Base-by-base conservation (phyloP, 2,888 invertebrate genomes). In the Ochlodes sylvanus region DNA sequence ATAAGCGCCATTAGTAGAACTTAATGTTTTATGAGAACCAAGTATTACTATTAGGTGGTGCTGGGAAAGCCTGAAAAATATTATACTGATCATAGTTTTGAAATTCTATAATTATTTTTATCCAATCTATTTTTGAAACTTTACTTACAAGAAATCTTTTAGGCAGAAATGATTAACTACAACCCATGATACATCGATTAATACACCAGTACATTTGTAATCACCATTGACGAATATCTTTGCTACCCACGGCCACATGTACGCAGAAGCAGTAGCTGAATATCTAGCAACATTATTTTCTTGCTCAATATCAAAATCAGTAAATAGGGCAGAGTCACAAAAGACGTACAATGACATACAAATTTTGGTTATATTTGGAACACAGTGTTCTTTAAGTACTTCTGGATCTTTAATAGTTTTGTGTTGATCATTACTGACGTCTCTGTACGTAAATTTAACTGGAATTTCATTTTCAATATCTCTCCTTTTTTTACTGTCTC, bases 171-270 rank as follows among this genome's bases (percentile, higher is more conserved):
- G 90, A 71, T 93, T 94, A 3, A 94, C 87, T 68, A 97, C 79
- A 63, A 97, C 91, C 96, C 97, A 97, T 17, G 94, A 86, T 2
- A 89, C 79, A 73, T 96, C 94, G 54, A 97, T 82, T 66, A 97
- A 87, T 42, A 95, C 93, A 6, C 96, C 97, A 55, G 95, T 93
- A 79, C 97, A 97, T 76, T 88, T 94, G 72, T 96, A 95, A 69
- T 89, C 82, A 2, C 97, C 97, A 78, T 97, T 95, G 0, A 94
- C 89, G 82, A 95, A 96, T 63, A 98, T 89, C 76, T 96, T 95
- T 0, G 95, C 96, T 77, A 95, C 88, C 97, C 97, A 97, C 0
- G 97, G 96, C 94, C 95, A 95, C 69, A 87, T 79, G 17, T 81
- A 71, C 10, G 76, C 76, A 3, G 71, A 70, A 5, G 71, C 63